A percentile compares a stretch with the other conserved stretches of the same genome.
phyloP scores from a whole-genome alignment of 2,888 invertebrate species.

The Colostygia pectinataria region DNA sequence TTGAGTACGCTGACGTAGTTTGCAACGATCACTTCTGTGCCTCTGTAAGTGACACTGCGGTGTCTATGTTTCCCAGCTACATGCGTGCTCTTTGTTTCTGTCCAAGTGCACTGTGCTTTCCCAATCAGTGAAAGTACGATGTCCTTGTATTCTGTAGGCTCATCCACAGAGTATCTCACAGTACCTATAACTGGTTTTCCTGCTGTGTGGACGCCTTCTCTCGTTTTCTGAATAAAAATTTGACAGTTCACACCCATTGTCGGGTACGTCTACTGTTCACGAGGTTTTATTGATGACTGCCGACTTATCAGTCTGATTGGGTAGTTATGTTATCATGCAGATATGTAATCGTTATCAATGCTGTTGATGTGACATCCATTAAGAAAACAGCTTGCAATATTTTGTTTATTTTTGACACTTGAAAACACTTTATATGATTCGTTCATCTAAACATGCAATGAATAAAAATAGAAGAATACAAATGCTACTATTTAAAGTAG shows the following conservation, averaged over 20 bases:
- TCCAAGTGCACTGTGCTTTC: conserved; percentile 37
- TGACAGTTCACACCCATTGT: conserved; percentile 43
- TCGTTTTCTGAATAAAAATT: conserved; percentile 35
- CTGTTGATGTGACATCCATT: not conserved
- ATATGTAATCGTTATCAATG: conserved; percentile 7
- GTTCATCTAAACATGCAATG: too few relatives aligned
- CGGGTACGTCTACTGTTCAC: not conserved
- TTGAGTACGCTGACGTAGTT: conserved; percentile 25
- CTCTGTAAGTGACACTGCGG: conserved; percentile 15
- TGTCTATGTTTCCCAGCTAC: not conserved
- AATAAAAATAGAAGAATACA: too few relatives aligned
- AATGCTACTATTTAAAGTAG: too few relatives aligned
- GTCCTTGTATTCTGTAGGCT: conserved; percentile 33
- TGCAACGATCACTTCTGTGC: conserved; percentile 35
- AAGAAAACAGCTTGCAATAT: not conserved
- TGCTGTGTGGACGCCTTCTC: conserved; percentile 30
- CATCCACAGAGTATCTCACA: conserved; percentile 39
- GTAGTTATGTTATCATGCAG: not conserved
- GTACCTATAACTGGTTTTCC: conserved; percentile 37
- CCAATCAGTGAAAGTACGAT: conserved; percentile 38
- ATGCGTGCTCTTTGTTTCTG: conserved; percentile 5
- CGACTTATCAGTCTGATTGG: not conserved
- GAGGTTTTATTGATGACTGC: not conserved
- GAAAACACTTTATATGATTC: too few relatives aligned
- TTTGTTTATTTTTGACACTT: too few relatives aligned